Evolutionary conservation across 2,888 invertebrate species (phyloP).

Genomic region (Melanotus villosus): DNA sequence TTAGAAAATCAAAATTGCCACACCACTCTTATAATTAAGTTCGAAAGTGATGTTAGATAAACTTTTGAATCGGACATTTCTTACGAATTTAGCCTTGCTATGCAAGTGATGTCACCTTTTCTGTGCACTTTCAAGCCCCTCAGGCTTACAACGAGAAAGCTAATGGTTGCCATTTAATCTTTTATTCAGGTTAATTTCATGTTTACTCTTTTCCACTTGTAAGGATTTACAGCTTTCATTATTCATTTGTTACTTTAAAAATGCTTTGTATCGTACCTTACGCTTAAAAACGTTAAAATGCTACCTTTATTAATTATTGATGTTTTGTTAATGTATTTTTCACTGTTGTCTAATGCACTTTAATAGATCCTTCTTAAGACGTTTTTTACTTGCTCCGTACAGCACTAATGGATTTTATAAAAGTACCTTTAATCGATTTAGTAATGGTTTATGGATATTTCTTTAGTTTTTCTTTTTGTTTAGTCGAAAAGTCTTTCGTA

Average conservation of each 20-base stretch:
- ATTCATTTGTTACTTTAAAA: conserved; percentile 10
- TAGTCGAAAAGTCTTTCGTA: no score
- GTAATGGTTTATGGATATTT: no score
- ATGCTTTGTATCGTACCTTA: neutral
- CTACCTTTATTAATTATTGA: neutral
- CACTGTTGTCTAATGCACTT: neutral
- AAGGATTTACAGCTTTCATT: conserved; percentile 18
- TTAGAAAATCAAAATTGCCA: neutral
- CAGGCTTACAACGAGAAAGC: conserved; percentile 33
- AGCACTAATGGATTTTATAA: neutral
- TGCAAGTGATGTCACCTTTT: conserved; percentile 26
- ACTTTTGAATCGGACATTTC: conserved; percentile 1
- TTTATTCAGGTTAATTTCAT: conserved; percentile 32
- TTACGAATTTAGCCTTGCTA: neutral
- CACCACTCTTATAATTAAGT: neutral
- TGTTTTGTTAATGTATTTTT: conserved; percentile 1
- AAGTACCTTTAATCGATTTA: no score
- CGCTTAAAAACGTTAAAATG: conserved; percentile 2
- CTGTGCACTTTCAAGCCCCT: conserved; percentile 35
- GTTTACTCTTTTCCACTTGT: conserved; percentile 17
- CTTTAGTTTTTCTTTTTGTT: no score
- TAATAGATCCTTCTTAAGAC: no score
- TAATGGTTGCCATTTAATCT: conserved; percentile 29
- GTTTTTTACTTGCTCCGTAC: no score
- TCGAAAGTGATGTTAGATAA: conserved; percentile 13